A percentile compares a stretch with the other conserved stretches of the same genome.
Conservation (phyloP, 1,140 invertebrate genomes). For the Leptinotarsa texana region DNA sequence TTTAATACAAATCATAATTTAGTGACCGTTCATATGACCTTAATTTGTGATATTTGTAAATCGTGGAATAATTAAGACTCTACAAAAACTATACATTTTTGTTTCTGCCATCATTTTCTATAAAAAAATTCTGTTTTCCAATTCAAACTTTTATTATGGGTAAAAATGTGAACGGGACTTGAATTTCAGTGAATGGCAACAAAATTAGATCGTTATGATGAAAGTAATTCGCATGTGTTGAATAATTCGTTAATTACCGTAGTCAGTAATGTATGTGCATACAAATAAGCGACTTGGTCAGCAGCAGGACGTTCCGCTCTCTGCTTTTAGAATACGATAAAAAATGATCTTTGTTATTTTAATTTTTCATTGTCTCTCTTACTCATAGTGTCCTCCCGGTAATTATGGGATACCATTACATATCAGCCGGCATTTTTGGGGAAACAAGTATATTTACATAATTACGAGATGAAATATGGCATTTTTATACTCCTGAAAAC, state of each 20-base stretch:
- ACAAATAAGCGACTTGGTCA: slow-evolving; percentile 39
- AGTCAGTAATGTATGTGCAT: slow-evolving; percentile 36
- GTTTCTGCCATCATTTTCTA: no score
- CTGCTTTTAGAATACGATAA: slow-evolving; percentile 38
- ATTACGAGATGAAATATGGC: neutral
- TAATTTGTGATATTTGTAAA: no score
- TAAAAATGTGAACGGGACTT: no score
- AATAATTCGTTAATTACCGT: slow-evolving; percentile 35
- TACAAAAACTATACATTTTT: no score
- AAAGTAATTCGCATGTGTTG: slow-evolving; percentile 23
- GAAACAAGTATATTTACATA: neutral
- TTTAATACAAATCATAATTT: no score
- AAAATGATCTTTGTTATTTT: slow-evolving; percentile 42
- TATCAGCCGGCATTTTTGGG: neutral
- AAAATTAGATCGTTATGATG: slow-evolving; percentile 4
- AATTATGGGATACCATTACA: slow-evolving; percentile 14
- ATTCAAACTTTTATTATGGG: no score
- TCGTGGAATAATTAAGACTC: no score
- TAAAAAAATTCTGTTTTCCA: no score
- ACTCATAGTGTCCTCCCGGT: slow-evolving; percentile 24
- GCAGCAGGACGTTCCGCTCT: slow-evolving; percentile 39
- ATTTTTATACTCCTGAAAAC: neutral
- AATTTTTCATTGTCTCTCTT: slow-evolving; percentile 40
- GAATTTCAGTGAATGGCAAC: neutral
- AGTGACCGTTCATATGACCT: no score